phyloP scores from a whole-genome alignment of 2,113 vertebrate species.

The Strigops habroptila region DNA sequence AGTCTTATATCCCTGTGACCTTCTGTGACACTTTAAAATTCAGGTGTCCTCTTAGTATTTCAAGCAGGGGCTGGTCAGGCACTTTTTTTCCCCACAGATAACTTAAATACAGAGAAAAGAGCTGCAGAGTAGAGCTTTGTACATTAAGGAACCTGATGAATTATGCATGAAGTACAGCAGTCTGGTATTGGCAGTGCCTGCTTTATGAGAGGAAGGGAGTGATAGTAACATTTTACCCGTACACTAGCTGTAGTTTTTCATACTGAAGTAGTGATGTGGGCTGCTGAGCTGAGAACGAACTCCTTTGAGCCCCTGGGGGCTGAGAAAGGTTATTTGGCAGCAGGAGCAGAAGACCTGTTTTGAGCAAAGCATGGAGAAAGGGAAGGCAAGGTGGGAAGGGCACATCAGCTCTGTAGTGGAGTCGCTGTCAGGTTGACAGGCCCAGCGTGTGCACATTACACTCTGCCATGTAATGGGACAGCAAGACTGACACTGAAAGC shows the following conservation, averaged over 20 bases:
- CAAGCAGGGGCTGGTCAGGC: background rate
- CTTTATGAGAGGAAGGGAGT: background rate
- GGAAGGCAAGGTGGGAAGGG: background rate
- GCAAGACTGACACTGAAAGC: background rate
- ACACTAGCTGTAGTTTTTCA: background rate
- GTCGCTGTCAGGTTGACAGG: background rate
- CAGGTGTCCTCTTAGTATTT: background rate
- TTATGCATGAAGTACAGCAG: conserved; percentile 20
- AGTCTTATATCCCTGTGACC: background rate
- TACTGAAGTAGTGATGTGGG: background rate
- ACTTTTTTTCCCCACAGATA: background rate
- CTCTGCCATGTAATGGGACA: background rate
- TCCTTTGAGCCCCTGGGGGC: background rate
- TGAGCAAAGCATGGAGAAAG: background rate
- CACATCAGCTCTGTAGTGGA: background rate
- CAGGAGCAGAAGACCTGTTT: background rate
- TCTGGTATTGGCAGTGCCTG: background rate
- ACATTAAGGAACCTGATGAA: conserved; percentile 14
- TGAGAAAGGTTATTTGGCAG: background rate
- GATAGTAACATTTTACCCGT: background rate
- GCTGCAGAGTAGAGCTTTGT: conserved; percentile 20
- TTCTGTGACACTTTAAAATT: background rate
- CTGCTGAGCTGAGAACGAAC: background rate
- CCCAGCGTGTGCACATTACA: background rate
- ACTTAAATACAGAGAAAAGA: conserved; percentile 13